Percentiles rank a stretch among this genome's conserved stretches.
Conservation (phyloP, 2,888 invertebrate genomes). For the Apodemia mormo region DNA sequence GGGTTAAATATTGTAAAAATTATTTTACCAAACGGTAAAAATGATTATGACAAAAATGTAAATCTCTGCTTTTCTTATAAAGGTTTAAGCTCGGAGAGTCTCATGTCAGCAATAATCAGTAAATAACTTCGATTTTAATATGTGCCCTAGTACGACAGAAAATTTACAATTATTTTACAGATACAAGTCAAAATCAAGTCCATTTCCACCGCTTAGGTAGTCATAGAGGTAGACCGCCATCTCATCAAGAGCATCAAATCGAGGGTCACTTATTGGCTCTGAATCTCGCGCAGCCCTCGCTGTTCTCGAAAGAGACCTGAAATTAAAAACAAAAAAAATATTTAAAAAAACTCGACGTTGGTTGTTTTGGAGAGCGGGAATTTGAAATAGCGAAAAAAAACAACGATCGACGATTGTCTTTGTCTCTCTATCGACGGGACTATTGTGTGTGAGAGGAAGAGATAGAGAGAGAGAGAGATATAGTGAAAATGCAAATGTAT, state of each 20-base stretch:
- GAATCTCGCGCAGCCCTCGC: slow-evolving; percentile 53
- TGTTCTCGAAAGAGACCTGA: neutral
- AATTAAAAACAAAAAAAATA: neutral
- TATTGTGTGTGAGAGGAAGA: too few species aligned
- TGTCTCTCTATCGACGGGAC: too few species aligned
- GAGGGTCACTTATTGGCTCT: slow-evolving; percentile 61
- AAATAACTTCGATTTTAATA: too few species aligned
- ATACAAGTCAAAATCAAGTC: slow-evolving; percentile 79
- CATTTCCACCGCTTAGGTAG: slow-evolving; percentile 79
- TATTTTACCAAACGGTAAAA: neutral
- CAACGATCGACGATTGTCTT: too few species aligned
- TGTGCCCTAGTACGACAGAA: too few species aligned
- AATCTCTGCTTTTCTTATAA: neutral
- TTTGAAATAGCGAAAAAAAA: too few species aligned
- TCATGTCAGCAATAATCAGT: too few species aligned
- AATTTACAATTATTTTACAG: slow-evolving; percentile 46
- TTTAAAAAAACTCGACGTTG: too few species aligned
- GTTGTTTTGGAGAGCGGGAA: too few species aligned
- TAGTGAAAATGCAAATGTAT: too few species aligned
- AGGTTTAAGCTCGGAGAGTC: neutral
- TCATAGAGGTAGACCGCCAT: slow-evolving; percentile 83
- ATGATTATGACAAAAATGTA: neutral
- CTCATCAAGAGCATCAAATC: slow-evolving; percentile 77
- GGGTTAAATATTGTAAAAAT: neutral
- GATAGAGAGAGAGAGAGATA: too few species aligned